Evolutionary conservation across 2,113 vertebrate species (phyloP).

Genomic region (Hippocampus abdominalis): DNA sequence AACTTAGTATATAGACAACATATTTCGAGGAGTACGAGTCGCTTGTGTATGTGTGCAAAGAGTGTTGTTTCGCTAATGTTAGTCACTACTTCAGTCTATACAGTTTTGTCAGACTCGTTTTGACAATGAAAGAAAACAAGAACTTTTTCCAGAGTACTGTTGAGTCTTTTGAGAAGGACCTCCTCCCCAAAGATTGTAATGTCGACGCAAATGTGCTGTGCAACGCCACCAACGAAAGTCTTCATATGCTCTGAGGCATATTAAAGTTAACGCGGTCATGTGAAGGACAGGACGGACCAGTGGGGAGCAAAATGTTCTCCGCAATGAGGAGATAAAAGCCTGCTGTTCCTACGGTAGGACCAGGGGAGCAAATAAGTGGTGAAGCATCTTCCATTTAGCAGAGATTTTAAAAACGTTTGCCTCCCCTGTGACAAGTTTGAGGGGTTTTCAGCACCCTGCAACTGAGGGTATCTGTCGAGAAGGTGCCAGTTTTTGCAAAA

Average conservation of each 20-base stretch:
- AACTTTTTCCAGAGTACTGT: neutral
- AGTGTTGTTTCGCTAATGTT: no score
- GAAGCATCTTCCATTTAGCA: slow-evolving; percentile 46
- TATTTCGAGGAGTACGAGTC: no score
- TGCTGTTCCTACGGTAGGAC: slow-evolving; percentile 25
- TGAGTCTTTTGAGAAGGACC: slow-evolving; percentile 25
- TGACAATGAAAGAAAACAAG: neutral
- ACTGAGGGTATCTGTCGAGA: slow-evolving; percentile 17
- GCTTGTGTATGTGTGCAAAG: no score
- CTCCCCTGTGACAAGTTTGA: slow-evolving; percentile 27
- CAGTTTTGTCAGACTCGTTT: neutral
- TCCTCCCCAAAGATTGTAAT: slow-evolving; percentile 29
- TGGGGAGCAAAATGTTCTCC: slow-evolving; percentile 15
- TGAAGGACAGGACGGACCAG: slow-evolving; percentile 25
- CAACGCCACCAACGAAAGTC: slow-evolving; percentile 24
- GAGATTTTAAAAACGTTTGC: slow-evolving; percentile 35
- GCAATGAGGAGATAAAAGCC: slow-evolving; percentile 38
- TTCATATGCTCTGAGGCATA: slow-evolving; percentile 31
- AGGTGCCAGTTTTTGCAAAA: slow-evolving; percentile 34
- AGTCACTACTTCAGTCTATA: neutral
- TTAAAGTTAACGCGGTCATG: slow-evolving; percentile 37
- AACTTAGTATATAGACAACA: no score
- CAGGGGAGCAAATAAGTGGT: slow-evolving; percentile 31
- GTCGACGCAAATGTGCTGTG: slow-evolving; percentile 42
- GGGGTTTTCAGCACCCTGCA: slow-evolving; percentile 27